These are phyloP conservation scores for Aphelinus atriplicis DNA, from an alignment of 1,140 invertebrate species.

Conservation along the genomic window DNA sequence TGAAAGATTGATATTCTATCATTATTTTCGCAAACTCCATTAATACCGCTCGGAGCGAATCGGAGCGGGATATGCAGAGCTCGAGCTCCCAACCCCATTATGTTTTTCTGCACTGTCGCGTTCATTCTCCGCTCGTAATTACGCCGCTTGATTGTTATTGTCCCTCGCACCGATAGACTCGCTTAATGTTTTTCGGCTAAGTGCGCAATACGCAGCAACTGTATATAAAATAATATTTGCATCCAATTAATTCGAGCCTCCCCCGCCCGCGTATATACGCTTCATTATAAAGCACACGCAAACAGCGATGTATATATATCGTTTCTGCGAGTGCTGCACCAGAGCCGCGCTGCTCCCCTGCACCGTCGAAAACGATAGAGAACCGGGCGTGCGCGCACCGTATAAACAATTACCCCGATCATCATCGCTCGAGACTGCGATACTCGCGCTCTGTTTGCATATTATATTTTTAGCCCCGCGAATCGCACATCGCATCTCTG, in stretches of 20 bases:
- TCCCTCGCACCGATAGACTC: slow-evolving; percentile 8
- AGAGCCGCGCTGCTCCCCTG: no score
- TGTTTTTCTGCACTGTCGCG: slow-evolving; percentile 19
- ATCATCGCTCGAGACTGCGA: not conserved
- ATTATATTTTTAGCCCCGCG: not conserved
- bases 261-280: not conserved
- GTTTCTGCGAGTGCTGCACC: no score
- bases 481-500: no score
- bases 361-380: no score
- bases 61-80: not conserved
- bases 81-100: not conserved
- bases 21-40: slow-evolving; percentile 10
- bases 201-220: not conserved
- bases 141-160: slow-evolving; percentile 15
- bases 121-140: slow-evolving; percentile 8
- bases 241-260: slow-evolving; percentile 40
- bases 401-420: not conserved
- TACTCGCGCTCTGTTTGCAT: not conserved
- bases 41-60: slow-evolving; percentile 3
- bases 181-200: slow-evolving; percentile 10
- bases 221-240: slow-evolving; percentile 46
- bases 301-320: no score
- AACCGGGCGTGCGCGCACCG: not conserved
- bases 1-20: slow-evolving; percentile 14
- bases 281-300: slow-evolving; percentile 4